Conservation (phyloP, 2,888 invertebrate species). For the Ganaspis brasiliensis region DNA sequence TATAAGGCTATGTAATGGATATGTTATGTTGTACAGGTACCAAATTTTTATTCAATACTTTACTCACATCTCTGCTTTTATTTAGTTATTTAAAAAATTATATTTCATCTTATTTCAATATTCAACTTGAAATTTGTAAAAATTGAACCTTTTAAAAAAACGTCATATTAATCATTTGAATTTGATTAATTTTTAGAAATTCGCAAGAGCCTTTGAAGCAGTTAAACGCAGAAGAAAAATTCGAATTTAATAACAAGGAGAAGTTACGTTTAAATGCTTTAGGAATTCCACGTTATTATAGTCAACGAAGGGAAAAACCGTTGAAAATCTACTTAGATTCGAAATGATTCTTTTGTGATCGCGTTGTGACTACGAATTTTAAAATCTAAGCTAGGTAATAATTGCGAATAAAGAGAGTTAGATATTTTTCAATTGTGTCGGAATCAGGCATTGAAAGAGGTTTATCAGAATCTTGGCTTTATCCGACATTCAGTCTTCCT, state of each 20-base stretch:
- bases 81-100: not conserved
- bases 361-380: slow-evolving; percentile 8
- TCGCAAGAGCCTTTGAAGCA: slow-evolving; percentile 83
- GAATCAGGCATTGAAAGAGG: slow-evolving; percentile 19
- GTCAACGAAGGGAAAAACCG: slow-evolving; percentile 86
- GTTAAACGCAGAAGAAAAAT: slow-evolving; percentile 84
- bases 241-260: slow-evolving; percentile 84
- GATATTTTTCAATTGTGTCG: slow-evolving; percentile 48
- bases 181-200: slow-evolving; percentile 83
- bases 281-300: slow-evolving; percentile 77
- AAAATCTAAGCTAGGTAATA: slow-evolving; percentile 54
- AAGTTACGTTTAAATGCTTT: slow-evolving; percentile 78
- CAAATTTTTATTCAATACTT: slow-evolving; percentile 38
- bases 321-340: slow-evolving; percentile 88
- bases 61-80: not conserved
- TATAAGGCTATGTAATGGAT: slow-evolving; percentile 83
- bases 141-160: no score
- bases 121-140: no score
- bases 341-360: slow-evolving; percentile 69
- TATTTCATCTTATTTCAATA: no score
- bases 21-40: slow-evolving; percentile 87
- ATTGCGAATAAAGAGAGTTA: slow-evolving; percentile 47
- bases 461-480: not conserved
- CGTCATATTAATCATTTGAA: no score
- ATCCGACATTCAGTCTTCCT: slow-evolving; percentile 33